Percentiles rank a stretch among this genome's conserved stretches.
phyloP scores from a whole-genome alignment of 1,140 invertebrate genomes.

The Drosophila rhopaloa region DNA sequence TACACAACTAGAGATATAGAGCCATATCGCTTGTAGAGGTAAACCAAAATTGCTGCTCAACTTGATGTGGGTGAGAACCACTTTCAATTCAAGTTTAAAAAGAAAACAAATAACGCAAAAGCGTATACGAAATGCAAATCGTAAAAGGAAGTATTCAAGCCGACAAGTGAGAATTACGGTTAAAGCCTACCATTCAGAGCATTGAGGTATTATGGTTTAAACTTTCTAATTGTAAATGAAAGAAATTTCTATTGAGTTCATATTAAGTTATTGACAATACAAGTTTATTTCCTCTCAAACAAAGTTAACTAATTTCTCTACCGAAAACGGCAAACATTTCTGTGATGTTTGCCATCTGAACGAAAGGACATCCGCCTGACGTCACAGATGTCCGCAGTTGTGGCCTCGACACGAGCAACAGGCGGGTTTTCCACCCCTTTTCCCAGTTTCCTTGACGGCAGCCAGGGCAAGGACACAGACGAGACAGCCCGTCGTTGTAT shows the following conservation, averaged over 20 bases:
- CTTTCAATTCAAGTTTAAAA: constrained; percentile 19
- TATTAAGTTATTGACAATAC: not conserved
- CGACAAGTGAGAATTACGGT: constrained; percentile 10
- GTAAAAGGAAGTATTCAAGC: constrained; percentile 22
- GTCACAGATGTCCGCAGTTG: constrained; percentile 19
- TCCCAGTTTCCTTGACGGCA: constrained; percentile 24
- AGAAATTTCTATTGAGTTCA: not conserved
- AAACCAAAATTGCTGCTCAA: constrained; percentile 17
- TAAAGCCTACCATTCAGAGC: constrained; percentile 9
- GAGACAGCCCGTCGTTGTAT: constrained; percentile 17
- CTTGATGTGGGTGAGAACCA: constrained; percentile 34
- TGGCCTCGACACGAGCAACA: constrained; percentile 38
- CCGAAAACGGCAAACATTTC: not conserved
- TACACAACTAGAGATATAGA: not conserved
- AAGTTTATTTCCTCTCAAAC: too few relatives aligned
- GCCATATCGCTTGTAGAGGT: constrained; percentile 19
- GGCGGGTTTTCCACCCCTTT: constrained; percentile 6
- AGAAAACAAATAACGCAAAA: constrained; percentile 16
- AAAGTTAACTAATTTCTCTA: not conserved
- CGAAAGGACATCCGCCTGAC: constrained; percentile 23
- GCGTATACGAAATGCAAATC: constrained; percentile 18
- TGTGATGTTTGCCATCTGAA: not conserved
- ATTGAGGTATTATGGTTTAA: constrained; percentile 3
- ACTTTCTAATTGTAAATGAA: constrained; percentile 26
- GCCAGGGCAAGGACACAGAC: constrained; percentile 30